Conservation (phyloP, 2,888 invertebrate genomes). For the Lapara coniferarum region DNA sequence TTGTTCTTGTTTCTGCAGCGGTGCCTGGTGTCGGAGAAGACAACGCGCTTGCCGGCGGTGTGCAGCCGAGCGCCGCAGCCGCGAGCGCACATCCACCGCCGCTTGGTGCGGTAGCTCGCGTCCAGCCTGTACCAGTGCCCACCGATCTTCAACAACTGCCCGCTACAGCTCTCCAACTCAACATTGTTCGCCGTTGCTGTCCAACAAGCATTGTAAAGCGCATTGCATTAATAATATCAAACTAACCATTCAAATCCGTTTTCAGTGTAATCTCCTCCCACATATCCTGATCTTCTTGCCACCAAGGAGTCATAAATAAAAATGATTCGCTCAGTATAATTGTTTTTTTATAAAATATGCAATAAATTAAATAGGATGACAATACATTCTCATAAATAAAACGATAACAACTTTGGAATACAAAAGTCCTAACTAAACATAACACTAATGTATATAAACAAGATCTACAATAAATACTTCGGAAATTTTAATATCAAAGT, state of each 20-base stretch:
- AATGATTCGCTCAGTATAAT: background rate
- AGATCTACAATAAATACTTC: constrained; percentile 18
- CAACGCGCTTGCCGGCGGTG: constrained; percentile 67
- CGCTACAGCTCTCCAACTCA: constrained; percentile 34
- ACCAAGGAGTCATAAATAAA: background rate
- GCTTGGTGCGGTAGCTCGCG: constrained; percentile 60
- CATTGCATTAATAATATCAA: constrained; percentile 13
- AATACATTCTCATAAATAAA: constrained; percentile 18
- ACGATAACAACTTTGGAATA: constrained; percentile 20
- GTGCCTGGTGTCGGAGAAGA: constrained; percentile 70
- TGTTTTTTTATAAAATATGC: constrained; percentile 26
- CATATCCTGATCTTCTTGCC: background rate
- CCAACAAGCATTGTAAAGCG: constrained; percentile 9
- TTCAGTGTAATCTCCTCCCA: background rate
- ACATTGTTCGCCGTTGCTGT: constrained; percentile 1
- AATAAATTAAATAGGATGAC: constrained; percentile 22
- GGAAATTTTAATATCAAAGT: constrained; percentile 10
- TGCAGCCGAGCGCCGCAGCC: constrained; percentile 75
- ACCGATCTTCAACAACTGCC: constrained; percentile 64
- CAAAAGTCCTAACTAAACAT: constrained; percentile 20
- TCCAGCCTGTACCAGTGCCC: constrained; percentile 73
- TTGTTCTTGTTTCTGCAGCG: constrained; percentile 56
- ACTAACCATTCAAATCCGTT: background rate
- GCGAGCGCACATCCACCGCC: constrained; percentile 75
- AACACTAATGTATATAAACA: constrained; percentile 13